Conservation (phyloP, 2,888 invertebrate species). For the Caenorhabditis sulstoni region DNA sequence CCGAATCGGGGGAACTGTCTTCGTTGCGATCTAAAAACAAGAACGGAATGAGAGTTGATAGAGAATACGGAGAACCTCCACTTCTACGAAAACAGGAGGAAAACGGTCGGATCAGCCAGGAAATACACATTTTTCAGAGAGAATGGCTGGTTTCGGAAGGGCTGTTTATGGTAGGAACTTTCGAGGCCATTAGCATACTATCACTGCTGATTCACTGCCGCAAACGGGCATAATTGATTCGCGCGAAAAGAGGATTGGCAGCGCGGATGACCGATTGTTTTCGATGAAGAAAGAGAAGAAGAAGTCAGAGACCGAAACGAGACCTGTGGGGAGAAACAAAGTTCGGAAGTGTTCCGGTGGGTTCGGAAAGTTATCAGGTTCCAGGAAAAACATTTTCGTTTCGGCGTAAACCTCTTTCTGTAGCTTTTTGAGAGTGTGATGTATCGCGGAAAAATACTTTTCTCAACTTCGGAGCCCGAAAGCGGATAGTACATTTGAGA, state of each 20-base stretch:
- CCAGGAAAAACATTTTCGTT: too few relatives aligned
- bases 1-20: slow-evolving; percentile 12
- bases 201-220: slow-evolving; percentile 35
- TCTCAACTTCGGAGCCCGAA: too few relatives aligned
- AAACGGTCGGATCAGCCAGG: slow-evolving; percentile 29
- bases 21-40: slow-evolving; percentile 14
- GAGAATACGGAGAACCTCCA: slow-evolving; percentile 14
- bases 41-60: not conserved
- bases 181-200: slow-evolving; percentile 48
- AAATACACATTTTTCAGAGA: slow-evolving; percentile 25
- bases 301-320: slow-evolving; percentile 10
- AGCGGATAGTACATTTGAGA: too few relatives aligned
- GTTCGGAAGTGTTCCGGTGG: too few relatives aligned
- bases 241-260: slow-evolving; percentile 16
- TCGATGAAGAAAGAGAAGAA: not conserved
- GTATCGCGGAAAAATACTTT: too few relatives aligned
- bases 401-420: too few relatives aligned
- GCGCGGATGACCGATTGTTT: slow-evolving; percentile 13
- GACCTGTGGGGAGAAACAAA: not conserved
- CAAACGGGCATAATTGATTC: slow-evolving; percentile 30
- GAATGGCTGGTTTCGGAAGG: not conserved
- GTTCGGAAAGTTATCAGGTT: too few relatives aligned
- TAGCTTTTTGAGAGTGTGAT: too few relatives aligned
- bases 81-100: slow-evolving; percentile 12
- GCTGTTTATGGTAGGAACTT: slow-evolving; percentile 10